These are phyloP conservation scores for Andrena trimmerana DNA, from an alignment of 2,888 invertebrate species.

Conservation along the genomic window DNA sequence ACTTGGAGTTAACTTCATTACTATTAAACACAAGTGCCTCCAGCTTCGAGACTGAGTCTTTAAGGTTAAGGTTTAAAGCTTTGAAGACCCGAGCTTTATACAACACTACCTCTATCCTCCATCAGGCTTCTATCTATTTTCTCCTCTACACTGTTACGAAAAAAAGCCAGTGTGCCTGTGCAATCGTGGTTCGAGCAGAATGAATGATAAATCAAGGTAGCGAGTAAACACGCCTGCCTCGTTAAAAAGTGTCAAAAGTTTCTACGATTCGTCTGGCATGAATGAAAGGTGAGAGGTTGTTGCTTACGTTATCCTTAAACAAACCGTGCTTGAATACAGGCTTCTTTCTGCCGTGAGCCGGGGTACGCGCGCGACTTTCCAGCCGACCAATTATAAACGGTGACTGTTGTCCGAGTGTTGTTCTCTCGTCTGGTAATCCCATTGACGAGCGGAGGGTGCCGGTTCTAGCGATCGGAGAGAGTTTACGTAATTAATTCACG, in stretches of 20 bases:
- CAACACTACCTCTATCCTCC: too few species aligned
- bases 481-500: constrained; percentile 29
- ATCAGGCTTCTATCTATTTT: too few species aligned
- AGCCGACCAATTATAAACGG: constrained; percentile 2
- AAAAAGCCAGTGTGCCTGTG: too few species aligned
- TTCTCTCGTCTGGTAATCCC: not conserved
- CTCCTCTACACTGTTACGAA: too few species aligned
- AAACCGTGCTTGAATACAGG: not conserved
- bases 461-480: constrained; percentile 5
- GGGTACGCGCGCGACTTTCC: not conserved
- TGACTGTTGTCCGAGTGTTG: not conserved
- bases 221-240: not conserved
- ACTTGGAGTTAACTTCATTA: too few species aligned
- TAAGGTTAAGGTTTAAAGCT: too few species aligned
- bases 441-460: not conserved
- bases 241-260: not conserved
- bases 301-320: not conserved
- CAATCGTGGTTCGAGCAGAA: not conserved
- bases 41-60: too few species aligned
- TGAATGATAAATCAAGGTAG: not conserved
- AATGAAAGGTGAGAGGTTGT: constrained; percentile 14
- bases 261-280: not conserved
- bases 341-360: not conserved
- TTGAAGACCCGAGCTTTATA: too few species aligned
- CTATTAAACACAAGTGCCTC: too few species aligned